Conservation (phyloP, 1,140 invertebrate species). For the Nephotettix cincticeps region DNA sequence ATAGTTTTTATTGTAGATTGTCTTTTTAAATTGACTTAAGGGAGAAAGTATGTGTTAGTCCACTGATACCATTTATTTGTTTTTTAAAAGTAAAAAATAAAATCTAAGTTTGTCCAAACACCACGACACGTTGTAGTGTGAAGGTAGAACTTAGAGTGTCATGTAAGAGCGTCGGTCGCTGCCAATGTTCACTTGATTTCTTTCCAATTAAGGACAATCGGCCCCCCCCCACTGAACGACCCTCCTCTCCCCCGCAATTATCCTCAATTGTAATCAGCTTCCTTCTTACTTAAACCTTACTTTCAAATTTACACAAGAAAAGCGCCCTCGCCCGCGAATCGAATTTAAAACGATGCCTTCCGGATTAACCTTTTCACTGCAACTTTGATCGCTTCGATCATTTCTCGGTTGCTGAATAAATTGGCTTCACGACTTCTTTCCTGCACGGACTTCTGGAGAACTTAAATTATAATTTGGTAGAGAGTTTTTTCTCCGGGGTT, state of each 20-base stretch:
- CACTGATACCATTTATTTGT: too few species aligned
- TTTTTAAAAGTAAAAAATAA: too few species aligned
- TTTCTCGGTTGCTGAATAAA: neutral
- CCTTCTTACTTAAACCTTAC: constrained; percentile 5
- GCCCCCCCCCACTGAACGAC: neutral
- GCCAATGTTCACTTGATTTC: constrained; percentile 14
- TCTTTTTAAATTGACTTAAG: too few species aligned
- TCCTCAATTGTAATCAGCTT: constrained; percentile 12
- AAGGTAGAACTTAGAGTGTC: too few species aligned
- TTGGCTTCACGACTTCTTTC: neutral
- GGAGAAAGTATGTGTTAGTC: too few species aligned
- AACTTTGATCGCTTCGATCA: neutral
- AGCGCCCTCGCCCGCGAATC: constrained; percentile 5
- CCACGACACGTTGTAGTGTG: too few species aligned
- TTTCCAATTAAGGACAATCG: constrained; percentile 12
- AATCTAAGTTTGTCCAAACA: too few species aligned
- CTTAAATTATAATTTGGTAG: too few species aligned
- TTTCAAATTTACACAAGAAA: constrained; percentile 10
- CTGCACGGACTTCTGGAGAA: too few species aligned
- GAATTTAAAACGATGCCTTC: constrained; percentile 12
- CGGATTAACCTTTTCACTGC: neutral
- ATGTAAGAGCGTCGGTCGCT: too few species aligned
- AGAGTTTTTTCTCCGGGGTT: too few species aligned
- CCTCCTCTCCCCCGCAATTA: neutral
- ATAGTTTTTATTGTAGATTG: too few species aligned